These are phyloP conservation scores for Proterorhinus semilunaris DNA, from an alignment of 2,113 vertebrate species.

Conservation along the genomic window DNA sequence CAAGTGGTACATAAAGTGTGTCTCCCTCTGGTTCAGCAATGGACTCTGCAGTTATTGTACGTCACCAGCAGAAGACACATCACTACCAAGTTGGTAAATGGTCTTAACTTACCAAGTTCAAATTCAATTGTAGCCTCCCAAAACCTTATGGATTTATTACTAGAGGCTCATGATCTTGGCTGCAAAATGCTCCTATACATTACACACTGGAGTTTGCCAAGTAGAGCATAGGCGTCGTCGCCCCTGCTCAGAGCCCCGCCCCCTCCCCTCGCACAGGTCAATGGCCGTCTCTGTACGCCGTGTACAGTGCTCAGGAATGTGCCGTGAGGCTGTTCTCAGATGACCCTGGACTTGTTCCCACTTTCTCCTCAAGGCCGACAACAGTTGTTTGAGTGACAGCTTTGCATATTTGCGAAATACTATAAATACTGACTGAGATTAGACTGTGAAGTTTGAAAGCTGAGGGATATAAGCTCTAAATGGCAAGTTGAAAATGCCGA, in stretches of 20 bases:
- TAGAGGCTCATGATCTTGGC: background rate
- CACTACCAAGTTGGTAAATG: no score
- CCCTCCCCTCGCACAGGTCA: background rate
- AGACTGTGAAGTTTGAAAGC: background rate
- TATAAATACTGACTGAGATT: background rate
- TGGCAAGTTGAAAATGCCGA: no score
- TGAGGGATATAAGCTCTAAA: background rate
- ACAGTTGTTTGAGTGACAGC: background rate
- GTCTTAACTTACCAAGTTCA: no score
- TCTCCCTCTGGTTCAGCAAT: no score
- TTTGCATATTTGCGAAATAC: no score
- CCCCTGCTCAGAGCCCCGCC: background rate
- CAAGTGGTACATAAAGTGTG: no score
- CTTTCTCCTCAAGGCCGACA: constrained; percentile 57
- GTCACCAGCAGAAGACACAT: no score
- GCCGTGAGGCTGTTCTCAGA: background rate
- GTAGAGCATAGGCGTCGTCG: background rate
- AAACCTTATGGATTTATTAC: no score
- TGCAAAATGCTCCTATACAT: background rate
- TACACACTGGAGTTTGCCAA: background rate
- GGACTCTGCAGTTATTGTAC: no score
- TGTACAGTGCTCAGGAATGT: background rate
- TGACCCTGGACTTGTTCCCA: constrained; percentile 26
- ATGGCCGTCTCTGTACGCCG: constrained; percentile 1
- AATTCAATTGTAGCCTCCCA: no score